Evolutionary conservation across 2,888 invertebrate species (phyloP).

Genomic region (Andrena minutula): DNA sequence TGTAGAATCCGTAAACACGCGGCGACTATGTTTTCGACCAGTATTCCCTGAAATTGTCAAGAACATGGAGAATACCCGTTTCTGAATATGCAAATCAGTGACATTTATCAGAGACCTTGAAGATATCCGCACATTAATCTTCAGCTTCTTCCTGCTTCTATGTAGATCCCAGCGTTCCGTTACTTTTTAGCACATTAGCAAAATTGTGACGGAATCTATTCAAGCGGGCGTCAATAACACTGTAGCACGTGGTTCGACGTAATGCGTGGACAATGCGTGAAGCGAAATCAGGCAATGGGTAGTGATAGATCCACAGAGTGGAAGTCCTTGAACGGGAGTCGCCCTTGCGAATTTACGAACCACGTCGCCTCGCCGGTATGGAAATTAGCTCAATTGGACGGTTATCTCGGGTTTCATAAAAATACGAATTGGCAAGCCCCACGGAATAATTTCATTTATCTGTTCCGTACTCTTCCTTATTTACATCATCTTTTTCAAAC

Average conservation of each 20-base stretch:
- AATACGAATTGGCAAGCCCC: constrained; percentile 20
- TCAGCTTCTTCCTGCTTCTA: background rate
- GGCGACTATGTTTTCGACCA: background rate
- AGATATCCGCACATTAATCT: constrained; percentile 31
- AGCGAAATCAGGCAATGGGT: background rate
- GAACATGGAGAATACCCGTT: constrained; percentile 1
- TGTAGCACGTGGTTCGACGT: background rate
- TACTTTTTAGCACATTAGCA: constrained; percentile 18
- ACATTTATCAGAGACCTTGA: constrained; percentile 28
- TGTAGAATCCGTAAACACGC: no score
- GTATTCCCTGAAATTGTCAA: background rate
- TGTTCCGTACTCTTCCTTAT: constrained; percentile 13
- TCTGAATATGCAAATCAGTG: constrained; percentile 44
- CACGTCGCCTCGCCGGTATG: constrained; percentile 46
- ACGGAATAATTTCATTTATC: constrained; percentile 20
- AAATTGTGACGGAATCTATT: constrained; percentile 2
- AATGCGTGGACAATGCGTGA: background rate
- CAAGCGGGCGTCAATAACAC: background rate
- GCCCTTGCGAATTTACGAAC: constrained; percentile 47
- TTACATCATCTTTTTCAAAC: constrained; percentile 1
- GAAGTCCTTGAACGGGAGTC: constrained; percentile 37
- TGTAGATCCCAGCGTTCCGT: constrained; percentile 26
- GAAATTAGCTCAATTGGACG: constrained; percentile 55
- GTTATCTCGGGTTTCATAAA: constrained; percentile 43
- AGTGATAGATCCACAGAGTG: constrained; percentile 18